Evolutionary conservation across 2,113 vertebrate genomes (phyloP), one percentile per base, ranked within the genome.

Genomic region (Gulo gulo): DNA sequence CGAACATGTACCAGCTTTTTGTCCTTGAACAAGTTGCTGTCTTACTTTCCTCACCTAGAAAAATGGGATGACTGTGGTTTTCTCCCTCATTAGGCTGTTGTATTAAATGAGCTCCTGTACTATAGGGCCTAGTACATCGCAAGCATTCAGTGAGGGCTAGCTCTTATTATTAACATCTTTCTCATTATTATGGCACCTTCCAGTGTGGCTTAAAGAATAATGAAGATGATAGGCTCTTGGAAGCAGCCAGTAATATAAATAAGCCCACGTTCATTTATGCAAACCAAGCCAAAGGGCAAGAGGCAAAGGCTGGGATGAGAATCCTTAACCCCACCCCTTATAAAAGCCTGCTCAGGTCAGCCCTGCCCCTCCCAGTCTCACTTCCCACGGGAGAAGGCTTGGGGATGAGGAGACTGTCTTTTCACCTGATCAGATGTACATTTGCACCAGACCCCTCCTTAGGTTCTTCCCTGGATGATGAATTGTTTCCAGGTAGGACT

Each of bases 401-500:
- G 42, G 73, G 55, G 73, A 52, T 82, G 92, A 92, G 69, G 63
- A 55, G 73, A 50, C 73, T 76, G 85, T 88, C 50, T 93, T 74
- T 90, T 50, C 76, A 36, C 67, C 80, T 42, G 69, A 36, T 31
- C 74, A 36, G 52, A 84, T 16, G 2, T 59, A 36, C 63, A 78
- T 92, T 73, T 87, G 76, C 45, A 2, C 31, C 79, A 85, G 63
- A 55, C 29, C 36, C 34, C 34, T 20, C 65, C 61, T 36, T 57
- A 36, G 86, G 10, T 5, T 52, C 69, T 73, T 94, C 82, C 16
- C 65, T 36, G 2, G 18, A 10, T 39, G 42, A 98, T 98, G 98
- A 97, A 98, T 91, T 98, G 97, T 85, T 98, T 98, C 79, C 98
- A 98, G 97, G 97, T 97, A 94, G 92, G 98, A 97, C 74, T 95